A percentile compares a stretch with the other conserved stretches of the same genome.
Conservation (phyloP, 2,797 vertebrate species). For the Nyctalus aviator region DNA sequence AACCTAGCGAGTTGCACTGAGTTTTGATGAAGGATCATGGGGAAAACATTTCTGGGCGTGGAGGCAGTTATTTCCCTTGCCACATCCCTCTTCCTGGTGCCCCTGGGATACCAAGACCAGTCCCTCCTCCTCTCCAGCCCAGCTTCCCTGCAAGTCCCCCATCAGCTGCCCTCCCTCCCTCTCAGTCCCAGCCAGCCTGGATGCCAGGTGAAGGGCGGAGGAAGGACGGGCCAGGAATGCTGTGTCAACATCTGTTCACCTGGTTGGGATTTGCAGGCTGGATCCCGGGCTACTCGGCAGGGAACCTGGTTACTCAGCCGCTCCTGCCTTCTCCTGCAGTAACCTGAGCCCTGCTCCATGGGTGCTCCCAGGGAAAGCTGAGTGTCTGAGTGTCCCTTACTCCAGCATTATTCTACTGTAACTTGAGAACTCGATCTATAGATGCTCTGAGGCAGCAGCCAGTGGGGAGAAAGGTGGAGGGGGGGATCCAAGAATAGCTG, state of each 20-base stretch:
- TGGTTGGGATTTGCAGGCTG: conserved; percentile 58
- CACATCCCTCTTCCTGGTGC: not conserved
- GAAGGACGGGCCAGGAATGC: conserved; percentile 72
- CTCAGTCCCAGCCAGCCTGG: not conserved
- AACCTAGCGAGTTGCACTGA: not conserved
- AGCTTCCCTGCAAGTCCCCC: not conserved
- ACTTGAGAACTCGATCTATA: conserved; percentile 64
- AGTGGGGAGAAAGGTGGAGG: not conserved
- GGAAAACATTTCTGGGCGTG: not conserved
- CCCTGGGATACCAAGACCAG: not conserved
- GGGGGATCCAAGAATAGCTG: conserved; percentile 65
- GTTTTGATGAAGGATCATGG: not conserved
- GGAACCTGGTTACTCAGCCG: conserved; percentile 63
- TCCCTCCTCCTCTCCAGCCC: not conserved
- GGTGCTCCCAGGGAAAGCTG: not conserved
- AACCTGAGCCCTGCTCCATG: conserved; percentile 13
- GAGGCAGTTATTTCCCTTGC: not conserved
- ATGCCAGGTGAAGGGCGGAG: conserved; percentile 73
- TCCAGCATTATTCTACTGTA: conserved; percentile 46
- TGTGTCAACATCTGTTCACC: conserved; percentile 81
- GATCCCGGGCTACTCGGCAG: not conserved
- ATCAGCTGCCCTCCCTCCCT: not conserved
- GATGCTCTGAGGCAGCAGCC: conserved; percentile 24
- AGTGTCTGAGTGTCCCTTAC: conserved; percentile 49
- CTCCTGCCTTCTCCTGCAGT: conserved; percentile 42